phyloP scores from a whole-genome alignment of 2,113 vertebrate genomes.

The Carassius auratus region DNA sequence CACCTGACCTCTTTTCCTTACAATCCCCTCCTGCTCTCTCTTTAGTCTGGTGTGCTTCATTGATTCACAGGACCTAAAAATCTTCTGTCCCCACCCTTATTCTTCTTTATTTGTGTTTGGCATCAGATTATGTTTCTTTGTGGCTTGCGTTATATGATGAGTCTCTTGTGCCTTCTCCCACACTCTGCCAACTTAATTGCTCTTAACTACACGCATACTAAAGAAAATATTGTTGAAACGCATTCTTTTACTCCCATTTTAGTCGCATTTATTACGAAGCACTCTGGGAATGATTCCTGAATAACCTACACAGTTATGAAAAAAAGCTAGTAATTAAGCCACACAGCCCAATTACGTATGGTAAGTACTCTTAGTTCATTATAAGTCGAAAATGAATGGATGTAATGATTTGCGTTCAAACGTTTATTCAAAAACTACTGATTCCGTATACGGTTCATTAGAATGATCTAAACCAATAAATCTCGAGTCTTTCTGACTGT shows the following conservation, averaged over 20 bases:
- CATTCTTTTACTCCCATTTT: not conserved
- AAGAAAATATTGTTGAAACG: not conserved
- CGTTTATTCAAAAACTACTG: not conserved
- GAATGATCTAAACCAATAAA: not conserved
- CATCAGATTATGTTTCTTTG: not conserved
- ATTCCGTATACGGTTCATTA: not conserved
- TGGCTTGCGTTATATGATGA: not conserved
- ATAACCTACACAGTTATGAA: not conserved
- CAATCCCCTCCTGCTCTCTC: conserved; percentile 12
- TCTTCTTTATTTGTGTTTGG: not conserved
- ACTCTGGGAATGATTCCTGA: not conserved
- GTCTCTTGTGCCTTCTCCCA: conserved; percentile 4
- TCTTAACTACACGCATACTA: not conserved
- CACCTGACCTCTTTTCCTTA: conserved; percentile 46
- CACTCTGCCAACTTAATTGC: not conserved
- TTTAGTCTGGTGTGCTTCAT: conserved; percentile 7
- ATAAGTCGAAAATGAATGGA: not conserved
- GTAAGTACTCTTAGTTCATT: not conserved
- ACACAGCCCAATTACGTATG: not conserved
- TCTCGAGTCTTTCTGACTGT: too few species aligned
- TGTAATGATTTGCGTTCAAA: not conserved
- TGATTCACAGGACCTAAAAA: conserved; percentile 1
- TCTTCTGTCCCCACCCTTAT: conserved; percentile 29
- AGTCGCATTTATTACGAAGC: not conserved
- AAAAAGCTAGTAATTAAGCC: not conserved